Base-by-base conservation (phyloP, 2,888 invertebrate species). In the Nineta flava region DNA sequence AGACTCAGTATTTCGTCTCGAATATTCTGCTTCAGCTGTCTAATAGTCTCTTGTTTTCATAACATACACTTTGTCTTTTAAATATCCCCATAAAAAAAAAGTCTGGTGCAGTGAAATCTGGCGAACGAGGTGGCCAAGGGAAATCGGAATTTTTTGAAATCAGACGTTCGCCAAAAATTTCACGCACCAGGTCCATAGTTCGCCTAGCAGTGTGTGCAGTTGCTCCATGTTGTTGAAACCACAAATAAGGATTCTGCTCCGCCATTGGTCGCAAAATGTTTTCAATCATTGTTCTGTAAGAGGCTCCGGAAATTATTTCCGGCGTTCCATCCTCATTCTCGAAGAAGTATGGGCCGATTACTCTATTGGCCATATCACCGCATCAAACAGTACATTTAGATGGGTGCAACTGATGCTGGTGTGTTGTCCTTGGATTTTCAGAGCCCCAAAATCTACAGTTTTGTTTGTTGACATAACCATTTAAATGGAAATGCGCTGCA, bases 281-380 rank as follows among this genome's bases (percentile, higher is more conserved):
- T 9, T 41, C 41, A n/a, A n/a, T n/a, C n/a, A n/a, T n/a, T n/a
- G n/a, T n/a, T n/a, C n/a, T n/a, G n/a, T n/a, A n/a, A n/a, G 16
- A 19, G 16, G 17, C 44, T 10, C 44, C 44, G 21, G 16, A 17
- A 19, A 44, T 19, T 10, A n/a, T 17, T 17, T 17, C 44, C 9
- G 44, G 17, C 17, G 21, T 19, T 17, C 21, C 44, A 19, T 19
- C 44, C 21, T 44, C 44, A 44, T 19, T 44, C 21, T 44, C 44
- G n/a, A 44, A 44, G 44, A 44, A 44, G 15, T 44, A 44, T 44
- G 44, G 44, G 21, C 44, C 44, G 21, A 44, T 44, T 6, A 44
- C n/a, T 19, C n/a, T 44, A 9, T 15, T 19, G 44, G 44, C 16
- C 44, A 44, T 17, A 17, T 10, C 44, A 44, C 41, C 41, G 41